Conservation (phyloP, 92 coral and sea anemone species). For the Micromussa lordhowensis region DNA sequence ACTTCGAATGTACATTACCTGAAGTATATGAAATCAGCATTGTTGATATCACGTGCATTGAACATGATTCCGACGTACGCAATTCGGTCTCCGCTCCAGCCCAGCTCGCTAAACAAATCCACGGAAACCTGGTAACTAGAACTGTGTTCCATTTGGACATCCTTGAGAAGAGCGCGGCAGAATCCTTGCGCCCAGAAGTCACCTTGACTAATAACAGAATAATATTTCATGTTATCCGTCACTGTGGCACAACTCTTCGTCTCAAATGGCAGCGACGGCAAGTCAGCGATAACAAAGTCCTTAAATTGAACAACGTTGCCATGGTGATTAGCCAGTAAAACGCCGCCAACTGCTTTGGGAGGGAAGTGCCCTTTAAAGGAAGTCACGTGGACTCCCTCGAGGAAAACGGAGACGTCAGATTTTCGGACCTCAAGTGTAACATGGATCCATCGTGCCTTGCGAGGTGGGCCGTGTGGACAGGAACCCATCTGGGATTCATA, state of each 20-base stretch:
- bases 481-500: constrained; percentile 41
- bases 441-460: constrained; percentile 49
- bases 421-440: constrained; percentile 49
- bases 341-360: constrained; percentile 45
- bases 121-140: constrained; percentile 47
- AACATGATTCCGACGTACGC: constrained; percentile 58
- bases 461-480: constrained; percentile 61
- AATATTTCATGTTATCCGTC: constrained; percentile 9
- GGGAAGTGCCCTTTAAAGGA: constrained; percentile 50
- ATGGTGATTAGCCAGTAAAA: constrained; percentile 40
- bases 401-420: constrained; percentile 43
- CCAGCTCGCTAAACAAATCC: constrained; percentile 46
- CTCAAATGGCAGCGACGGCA: constrained; percentile 18
- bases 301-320: constrained; percentile 56
- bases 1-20: constrained; percentile 24
- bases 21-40: constrained; percentile 64
- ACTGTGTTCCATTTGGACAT: background rate
- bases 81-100: constrained; percentile 50
- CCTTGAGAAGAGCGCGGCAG: constrained; percentile 42
- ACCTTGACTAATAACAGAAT: constrained; percentile 33
- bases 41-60: constrained; percentile 58
- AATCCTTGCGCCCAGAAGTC: constrained; percentile 41
- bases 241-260: constrained; percentile 42
- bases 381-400: constrained; percentile 39
- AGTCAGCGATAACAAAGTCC: constrained; percentile 34